Conservation (phyloP, 2,888 invertebrate species). For the Amblyjoppa proteus region DNA sequence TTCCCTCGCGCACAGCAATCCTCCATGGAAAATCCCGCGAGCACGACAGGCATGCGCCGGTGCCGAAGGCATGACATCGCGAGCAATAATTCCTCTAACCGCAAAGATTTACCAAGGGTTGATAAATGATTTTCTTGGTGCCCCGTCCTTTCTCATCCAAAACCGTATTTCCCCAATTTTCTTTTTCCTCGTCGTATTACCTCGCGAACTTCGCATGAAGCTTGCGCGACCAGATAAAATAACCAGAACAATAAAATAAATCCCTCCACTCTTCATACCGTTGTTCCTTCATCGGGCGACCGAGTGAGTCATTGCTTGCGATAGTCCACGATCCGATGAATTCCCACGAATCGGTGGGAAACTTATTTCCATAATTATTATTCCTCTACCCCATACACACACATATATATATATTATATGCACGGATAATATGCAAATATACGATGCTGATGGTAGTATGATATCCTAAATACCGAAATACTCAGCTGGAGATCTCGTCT, state of each 20-base stretch:
- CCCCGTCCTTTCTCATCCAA: background rate
- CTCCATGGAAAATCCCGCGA: conserved; percentile 18
- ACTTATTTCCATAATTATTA: conserved; percentile 38
- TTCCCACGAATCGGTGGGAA: conserved; percentile 43
- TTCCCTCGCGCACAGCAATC: background rate
- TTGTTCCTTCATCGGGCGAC: background rate
- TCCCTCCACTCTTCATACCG: background rate
- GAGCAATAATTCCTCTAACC: background rate
- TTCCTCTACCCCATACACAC: background rate
- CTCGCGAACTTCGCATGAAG: background rate
- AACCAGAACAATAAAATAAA: conserved; percentile 8
- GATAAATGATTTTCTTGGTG: background rate
- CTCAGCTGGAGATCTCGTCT: conserved; percentile 22
- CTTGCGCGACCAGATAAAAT: background rate
- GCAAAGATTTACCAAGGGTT: conserved; percentile 13
- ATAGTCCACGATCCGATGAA: conserved; percentile 5
- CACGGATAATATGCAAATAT: conserved; percentile 7
- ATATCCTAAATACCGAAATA: conserved; percentile 33
- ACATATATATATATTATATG: background rate
- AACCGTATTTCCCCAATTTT: background rate
- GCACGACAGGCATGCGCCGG: conserved; percentile 1
- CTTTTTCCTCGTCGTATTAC: background rate
- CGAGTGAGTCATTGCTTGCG: conserved; percentile 15
- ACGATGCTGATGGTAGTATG: background rate
- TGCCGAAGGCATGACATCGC: conserved; percentile 3